Evolutionary conservation across 1,140 invertebrate genomes (phyloP).

Genomic region (Aphis gossypii): DNA sequence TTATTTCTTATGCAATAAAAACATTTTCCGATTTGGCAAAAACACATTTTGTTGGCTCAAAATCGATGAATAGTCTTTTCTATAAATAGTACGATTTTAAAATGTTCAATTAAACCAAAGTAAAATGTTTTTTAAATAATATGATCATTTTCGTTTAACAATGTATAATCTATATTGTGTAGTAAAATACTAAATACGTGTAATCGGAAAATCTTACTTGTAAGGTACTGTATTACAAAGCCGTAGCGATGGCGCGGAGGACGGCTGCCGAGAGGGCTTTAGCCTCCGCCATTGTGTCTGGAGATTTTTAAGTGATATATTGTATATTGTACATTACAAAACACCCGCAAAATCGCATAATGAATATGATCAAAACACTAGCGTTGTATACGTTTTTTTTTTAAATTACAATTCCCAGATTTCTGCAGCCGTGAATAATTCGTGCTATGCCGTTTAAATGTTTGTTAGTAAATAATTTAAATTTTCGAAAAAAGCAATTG

Average conservation of each 20-base stretch:
- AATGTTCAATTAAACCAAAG: not conserved
- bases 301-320: slow-evolving; percentile 9
- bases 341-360: not conserved
- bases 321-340: not conserved
- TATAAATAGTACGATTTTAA: not conserved
- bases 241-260: not conserved
- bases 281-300: not conserved
- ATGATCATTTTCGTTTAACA: not conserved
- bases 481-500: not conserved
- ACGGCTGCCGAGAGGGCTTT: not conserved
- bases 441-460: not conserved
- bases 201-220: not conserved
- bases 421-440: not conserved
- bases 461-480: not conserved
- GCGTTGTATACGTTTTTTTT: not conserved
- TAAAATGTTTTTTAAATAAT: not conserved
- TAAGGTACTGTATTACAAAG: not conserved
- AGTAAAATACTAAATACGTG: not conserved
- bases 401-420: not conserved
- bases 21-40: not conserved
- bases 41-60: not conserved
- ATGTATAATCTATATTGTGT: not conserved
- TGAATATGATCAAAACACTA: not conserved
- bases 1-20: not conserved
- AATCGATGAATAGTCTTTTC: not conserved